Evolutionary conservation across 2,113 vertebrate species (phyloP).

Genomic region (Nothocercus julius): DNA sequence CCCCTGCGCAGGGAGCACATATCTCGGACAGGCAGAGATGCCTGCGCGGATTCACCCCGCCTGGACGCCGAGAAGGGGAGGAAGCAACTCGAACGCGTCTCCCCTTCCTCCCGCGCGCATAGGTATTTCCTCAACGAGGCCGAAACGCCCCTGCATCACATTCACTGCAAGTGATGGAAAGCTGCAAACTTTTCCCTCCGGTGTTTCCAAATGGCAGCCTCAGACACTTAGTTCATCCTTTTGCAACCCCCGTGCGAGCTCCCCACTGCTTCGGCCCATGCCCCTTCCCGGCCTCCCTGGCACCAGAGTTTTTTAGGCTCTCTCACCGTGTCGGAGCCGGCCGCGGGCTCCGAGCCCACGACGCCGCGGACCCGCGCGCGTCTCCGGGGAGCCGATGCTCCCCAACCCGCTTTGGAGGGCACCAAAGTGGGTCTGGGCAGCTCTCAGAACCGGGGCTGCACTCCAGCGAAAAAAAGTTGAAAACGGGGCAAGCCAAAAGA

Average conservation of each 20-base stretch:
- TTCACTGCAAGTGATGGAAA: neutral
- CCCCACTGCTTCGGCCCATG: too few relatives aligned
- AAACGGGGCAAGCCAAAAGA: too few relatives aligned
- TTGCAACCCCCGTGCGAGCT: neutral
- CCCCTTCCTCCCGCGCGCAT: fast-evolving
- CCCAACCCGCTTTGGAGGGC: too few relatives aligned
- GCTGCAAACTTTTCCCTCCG: fast-evolving
- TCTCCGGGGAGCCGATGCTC: too few relatives aligned
- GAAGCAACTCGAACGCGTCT: neutral
- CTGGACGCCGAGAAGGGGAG: neutral
- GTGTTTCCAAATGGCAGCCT: fast-evolving
- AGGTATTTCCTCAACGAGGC: neutral
- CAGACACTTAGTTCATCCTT: neutral
- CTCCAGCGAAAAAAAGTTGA: too few relatives aligned
- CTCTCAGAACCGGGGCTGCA: too few relatives aligned
- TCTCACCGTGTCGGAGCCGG: too few relatives aligned
- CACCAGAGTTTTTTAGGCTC: neutral
- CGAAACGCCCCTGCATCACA: too few relatives aligned
- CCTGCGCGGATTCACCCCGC: neutral
- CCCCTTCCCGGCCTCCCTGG: too few relatives aligned
- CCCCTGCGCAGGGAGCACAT: neutral
- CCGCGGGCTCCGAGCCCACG: neutral
- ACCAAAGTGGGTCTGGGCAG: too few relatives aligned
- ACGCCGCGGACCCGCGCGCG: too few relatives aligned
- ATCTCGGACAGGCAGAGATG: neutral